Evolutionary conservation across 2,113 vertebrate species (phyloP).

Genomic region (Crotalus helleri): DNA sequence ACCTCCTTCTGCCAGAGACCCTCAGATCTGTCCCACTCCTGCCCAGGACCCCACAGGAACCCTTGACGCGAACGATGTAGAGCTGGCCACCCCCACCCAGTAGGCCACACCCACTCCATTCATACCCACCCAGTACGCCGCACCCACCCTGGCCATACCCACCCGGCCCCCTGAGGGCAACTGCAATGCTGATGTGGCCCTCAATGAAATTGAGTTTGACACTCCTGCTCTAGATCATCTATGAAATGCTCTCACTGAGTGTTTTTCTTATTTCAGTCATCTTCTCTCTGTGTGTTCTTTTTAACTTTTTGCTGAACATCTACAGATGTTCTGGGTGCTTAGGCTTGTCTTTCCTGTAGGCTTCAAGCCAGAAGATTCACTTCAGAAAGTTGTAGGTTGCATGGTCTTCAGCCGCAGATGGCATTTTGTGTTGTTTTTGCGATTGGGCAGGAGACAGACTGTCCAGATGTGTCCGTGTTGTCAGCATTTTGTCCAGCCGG

Average conservation of each 20-base stretch:
- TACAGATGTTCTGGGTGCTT: background rate
- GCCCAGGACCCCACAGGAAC: too few relatives aligned
- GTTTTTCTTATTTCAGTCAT: background rate
- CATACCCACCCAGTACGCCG: too few relatives aligned
- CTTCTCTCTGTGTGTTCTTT: background rate
- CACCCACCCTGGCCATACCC: too few relatives aligned
- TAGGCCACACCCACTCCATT: too few relatives aligned
- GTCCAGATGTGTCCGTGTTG: background rate
- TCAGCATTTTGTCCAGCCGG: background rate
- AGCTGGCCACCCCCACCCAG: too few relatives aligned
- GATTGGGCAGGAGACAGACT: background rate
- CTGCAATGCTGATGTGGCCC: too few relatives aligned
- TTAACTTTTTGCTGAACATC: background rate
- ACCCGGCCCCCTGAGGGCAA: too few relatives aligned
- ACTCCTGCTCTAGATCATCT: background rate
- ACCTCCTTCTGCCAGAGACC: too few relatives aligned
- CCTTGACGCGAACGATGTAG: too few relatives aligned
- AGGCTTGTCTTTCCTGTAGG: background rate
- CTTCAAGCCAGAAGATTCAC: background rate
- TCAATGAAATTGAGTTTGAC: too few relatives aligned
- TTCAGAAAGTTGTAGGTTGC: background rate
- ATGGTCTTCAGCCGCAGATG: background rate
- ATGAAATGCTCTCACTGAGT: background rate
- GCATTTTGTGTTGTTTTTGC: background rate
- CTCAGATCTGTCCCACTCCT: too few relatives aligned